phyloP scores from a whole-genome alignment of 2,113 vertebrate genomes.

The Myotis lucifugus region DNA sequence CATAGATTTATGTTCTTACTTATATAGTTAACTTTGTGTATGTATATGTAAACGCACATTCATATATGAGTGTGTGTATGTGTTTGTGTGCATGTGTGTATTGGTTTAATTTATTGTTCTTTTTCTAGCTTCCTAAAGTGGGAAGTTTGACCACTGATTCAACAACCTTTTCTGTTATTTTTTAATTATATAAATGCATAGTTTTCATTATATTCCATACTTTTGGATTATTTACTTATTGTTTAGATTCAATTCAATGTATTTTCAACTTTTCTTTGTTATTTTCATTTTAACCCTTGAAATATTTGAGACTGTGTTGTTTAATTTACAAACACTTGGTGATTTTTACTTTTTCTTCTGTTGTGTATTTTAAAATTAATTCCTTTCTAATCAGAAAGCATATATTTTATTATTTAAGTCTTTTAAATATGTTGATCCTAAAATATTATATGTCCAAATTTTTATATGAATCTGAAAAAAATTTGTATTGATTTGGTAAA shows the following conservation, averaged over 20 bases:
- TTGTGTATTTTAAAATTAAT: background rate
- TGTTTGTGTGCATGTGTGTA: background rate
- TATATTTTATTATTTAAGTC: background rate
- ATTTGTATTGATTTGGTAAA: background rate
- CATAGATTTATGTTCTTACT: background rate
- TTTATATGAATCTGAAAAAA: background rate
- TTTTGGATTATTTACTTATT: background rate
- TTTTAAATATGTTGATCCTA: background rate
- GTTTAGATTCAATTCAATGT: background rate
- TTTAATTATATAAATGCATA: background rate
- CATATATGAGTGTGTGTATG: background rate
- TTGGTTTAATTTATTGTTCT: background rate
- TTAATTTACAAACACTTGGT: background rate
- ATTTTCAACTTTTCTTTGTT: background rate
- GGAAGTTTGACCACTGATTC: background rate
- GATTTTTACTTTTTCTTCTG: background rate
- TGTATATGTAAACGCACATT: background rate
- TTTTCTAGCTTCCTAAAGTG: background rate
- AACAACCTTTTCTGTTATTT: background rate
- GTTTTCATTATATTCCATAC: background rate
- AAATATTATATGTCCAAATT: background rate
- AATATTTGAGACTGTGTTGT: background rate
- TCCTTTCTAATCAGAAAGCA: background rate
- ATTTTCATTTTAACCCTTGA: background rate
- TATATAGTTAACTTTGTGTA: background rate